Percentiles rank a stretch among this genome's conserved stretches.
Conservation (phyloP, 2,797 vertebrate genomes). For the Syngnathus rostellatus region DNA sequence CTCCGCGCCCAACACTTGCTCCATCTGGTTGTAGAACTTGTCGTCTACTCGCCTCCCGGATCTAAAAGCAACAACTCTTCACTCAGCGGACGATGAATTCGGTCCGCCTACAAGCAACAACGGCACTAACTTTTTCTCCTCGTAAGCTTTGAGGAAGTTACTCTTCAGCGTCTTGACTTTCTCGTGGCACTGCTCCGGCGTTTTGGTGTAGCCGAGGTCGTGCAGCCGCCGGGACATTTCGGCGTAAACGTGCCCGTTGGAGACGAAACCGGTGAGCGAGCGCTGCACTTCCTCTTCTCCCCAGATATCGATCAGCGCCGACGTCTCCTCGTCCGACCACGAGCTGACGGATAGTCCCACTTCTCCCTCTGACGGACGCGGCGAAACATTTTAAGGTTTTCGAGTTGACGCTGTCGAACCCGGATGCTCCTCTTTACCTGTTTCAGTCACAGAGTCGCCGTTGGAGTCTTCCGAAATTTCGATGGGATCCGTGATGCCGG, state of each 20-base stretch:
- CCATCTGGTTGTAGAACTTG: conserved; percentile 59
- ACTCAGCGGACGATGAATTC: neutral
- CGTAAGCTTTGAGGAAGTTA: conserved; percentile 60
- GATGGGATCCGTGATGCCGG: conserved; percentile 37
- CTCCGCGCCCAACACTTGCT: conserved; percentile 56
- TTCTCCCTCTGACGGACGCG: conserved; percentile 31
- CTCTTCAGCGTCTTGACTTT: conserved; percentile 69
- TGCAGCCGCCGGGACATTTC: conserved; percentile 71
- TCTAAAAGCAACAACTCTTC: conserved; percentile 24
- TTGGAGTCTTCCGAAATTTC: conserved; percentile 64
- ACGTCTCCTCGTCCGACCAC: conserved; percentile 76
- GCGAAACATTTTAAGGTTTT: neutral
- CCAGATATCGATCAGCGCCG: conserved; percentile 75
- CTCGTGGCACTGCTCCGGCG: conserved; percentile 76
- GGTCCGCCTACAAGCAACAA: no score
- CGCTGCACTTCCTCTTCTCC: conserved; percentile 74
- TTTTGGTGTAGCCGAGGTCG: conserved; percentile 66
- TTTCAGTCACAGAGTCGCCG: conserved; percentile 41
- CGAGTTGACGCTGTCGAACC: neutral
- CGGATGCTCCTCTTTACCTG: conserved; percentile 23
- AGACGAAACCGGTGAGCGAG: conserved; percentile 67
- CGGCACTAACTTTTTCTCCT: conserved; percentile 57
- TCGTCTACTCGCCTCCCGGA: conserved; percentile 50
- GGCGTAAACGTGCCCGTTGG: conserved; percentile 74
- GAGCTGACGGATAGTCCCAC: conserved; percentile 5